Percentiles rank a stretch among this genome's conserved stretches.
phyloP scores from a whole-genome alignment of 2,797 vertebrate genomes.

The Sebastes vulpes region DNA sequence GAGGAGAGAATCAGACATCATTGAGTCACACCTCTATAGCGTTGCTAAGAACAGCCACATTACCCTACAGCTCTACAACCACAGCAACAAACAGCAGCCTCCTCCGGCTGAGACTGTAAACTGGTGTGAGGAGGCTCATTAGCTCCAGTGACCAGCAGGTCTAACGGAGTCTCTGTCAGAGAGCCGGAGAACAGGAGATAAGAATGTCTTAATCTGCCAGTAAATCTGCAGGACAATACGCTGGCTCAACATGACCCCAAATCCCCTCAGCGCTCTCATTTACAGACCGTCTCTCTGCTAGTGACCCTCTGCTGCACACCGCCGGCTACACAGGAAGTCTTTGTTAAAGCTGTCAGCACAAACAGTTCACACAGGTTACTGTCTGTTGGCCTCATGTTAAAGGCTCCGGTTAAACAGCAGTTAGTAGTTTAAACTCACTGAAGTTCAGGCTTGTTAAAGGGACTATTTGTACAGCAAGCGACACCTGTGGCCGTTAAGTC shows the following conservation, averaged over 20 bases:
- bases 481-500: no score
- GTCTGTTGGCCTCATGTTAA: background rate
- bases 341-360: constrained; percentile 51
- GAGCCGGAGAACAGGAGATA: constrained; percentile 32
- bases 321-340: constrained; percentile 43
- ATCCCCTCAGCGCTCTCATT: constrained; percentile 44
- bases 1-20: background rate
- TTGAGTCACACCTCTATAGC: no score
- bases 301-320: constrained; percentile 15
- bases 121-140: constrained; percentile 1
- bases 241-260: constrained; percentile 56
- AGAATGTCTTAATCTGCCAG: constrained; percentile 61
- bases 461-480: no score
- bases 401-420: background rate
- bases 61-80: no score
- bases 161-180: background rate
- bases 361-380: background rate
- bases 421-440: background rate
- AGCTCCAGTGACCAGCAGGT: background rate
- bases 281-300: constrained; percentile 1
- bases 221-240: constrained; percentile 60
- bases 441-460: background rate
- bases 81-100: background rate
- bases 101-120: background rate
- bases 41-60: no score